These are phyloP conservation scores for Chlorospingus flavigularis DNA, from an alignment of 2,797 vertebrate genomes.

Conservation along the genomic window DNA sequence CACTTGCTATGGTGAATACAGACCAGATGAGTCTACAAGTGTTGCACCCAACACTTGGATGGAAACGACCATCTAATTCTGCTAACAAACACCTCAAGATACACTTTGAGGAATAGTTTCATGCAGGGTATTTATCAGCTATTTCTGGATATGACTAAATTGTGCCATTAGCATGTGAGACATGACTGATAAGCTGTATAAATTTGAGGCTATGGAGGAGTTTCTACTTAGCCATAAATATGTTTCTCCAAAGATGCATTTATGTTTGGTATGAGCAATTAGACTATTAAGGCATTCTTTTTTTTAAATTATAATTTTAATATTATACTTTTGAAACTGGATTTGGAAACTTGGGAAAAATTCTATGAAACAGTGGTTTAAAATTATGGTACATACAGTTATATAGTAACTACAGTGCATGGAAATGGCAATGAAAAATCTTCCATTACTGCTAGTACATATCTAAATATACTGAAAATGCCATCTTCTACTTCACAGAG, in stretches of 20 bases:
- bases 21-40: background rate
- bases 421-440: background rate
- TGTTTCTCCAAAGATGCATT: background rate
- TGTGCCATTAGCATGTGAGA: background rate
- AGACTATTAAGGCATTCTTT: background rate
- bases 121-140: background rate
- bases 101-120: background rate
- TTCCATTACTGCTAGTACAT: background rate
- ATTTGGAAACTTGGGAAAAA: background rate
- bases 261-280: background rate
- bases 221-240: background rate
- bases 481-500: background rate
- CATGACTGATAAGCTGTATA: background rate
- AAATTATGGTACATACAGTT: background rate
- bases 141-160: background rate
- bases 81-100: background rate
- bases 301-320: accelerated
- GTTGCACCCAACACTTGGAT: background rate
- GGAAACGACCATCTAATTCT: background rate
- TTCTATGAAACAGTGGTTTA: background rate
- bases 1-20: background rate
- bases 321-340: background rate
- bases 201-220: background rate
- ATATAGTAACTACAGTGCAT: background rate
- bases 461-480: background rate